Evolutionary conservation across 2,888 invertebrate genomes (phyloP).

Genomic region (Galerucella nymphaeae): DNA sequence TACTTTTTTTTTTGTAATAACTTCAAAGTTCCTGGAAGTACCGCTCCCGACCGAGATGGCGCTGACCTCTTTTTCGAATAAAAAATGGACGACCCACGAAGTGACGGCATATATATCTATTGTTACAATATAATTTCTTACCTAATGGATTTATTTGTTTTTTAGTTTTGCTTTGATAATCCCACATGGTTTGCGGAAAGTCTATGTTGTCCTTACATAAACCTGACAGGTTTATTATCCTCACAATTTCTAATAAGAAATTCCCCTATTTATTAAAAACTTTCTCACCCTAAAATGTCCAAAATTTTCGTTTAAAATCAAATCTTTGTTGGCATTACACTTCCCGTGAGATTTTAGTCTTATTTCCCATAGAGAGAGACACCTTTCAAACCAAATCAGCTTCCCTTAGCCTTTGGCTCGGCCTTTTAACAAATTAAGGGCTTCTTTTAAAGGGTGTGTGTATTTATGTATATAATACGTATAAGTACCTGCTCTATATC

Average conservation of each 20-base stretch:
- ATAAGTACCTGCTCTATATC: not conserved
- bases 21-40: constrained; percentile 47
- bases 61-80: constrained; percentile 54
- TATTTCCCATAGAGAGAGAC: constrained; percentile 9
- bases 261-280: not conserved
- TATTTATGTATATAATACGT: too few relatives aligned
- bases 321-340: not conserved
- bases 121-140: constrained; percentile 49
- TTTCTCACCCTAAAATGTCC: not conserved
- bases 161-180: constrained; percentile 56
- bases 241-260: not conserved
- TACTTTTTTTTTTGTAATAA: too few relatives aligned
- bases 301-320: not conserved
- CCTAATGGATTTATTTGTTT: constrained; percentile 56
- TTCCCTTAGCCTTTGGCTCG: constrained; percentile 7
- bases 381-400: constrained; percentile 17
- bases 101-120: constrained; percentile 48
- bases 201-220: not conserved
- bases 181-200: constrained; percentile 49
- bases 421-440: not conserved
- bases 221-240: not conserved
- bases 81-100: constrained; percentile 55
- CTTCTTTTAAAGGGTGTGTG: not conserved
- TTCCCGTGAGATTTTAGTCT: constrained; percentile 26
- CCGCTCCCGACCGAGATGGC: constrained; percentile 55